phyloP scores from a whole-genome alignment of 2,797 vertebrate genomes.

The Trachops cirrhosus region DNA sequence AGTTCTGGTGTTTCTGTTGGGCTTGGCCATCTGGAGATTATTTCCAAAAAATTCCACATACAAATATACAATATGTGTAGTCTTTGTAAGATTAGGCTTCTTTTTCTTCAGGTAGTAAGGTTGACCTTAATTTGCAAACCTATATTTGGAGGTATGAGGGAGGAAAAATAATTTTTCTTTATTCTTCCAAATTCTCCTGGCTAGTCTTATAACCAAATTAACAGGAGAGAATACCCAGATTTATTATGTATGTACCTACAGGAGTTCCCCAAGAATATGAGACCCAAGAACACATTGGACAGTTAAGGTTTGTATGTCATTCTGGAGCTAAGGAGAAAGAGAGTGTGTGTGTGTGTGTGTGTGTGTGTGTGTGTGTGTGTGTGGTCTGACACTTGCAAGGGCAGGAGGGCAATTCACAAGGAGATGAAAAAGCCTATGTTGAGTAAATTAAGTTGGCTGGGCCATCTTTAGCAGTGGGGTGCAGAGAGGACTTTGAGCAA shows the following conservation, averaged over 20 bases:
- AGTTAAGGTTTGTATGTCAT: neutral
- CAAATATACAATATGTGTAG: neutral
- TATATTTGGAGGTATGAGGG: neutral
- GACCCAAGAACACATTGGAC: neutral
- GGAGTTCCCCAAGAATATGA: neutral
- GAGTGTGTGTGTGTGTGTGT: neutral
- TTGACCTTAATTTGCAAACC: constrained; percentile 13
- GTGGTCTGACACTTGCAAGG: neutral
- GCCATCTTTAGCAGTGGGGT: neutral
- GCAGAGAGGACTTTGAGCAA: neutral
- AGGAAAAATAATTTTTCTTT: neutral
- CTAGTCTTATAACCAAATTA: neutral
- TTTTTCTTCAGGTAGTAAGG: constrained; percentile 2
- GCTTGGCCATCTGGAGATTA: neutral
- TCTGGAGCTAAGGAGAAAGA: neutral
- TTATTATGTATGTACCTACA: neutral
- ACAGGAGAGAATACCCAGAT: neutral
- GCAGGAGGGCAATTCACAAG: neutral
- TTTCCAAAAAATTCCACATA: neutral
- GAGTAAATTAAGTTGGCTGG: neutral
- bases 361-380: neutral
- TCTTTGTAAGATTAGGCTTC: neutral
- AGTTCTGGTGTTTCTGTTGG: neutral
- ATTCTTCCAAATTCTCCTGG: neutral
- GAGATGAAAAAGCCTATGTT: neutral